Base-by-base conservation (phyloP, 2,113 vertebrate genomes). In the Chinchilla lanigera region DNA sequence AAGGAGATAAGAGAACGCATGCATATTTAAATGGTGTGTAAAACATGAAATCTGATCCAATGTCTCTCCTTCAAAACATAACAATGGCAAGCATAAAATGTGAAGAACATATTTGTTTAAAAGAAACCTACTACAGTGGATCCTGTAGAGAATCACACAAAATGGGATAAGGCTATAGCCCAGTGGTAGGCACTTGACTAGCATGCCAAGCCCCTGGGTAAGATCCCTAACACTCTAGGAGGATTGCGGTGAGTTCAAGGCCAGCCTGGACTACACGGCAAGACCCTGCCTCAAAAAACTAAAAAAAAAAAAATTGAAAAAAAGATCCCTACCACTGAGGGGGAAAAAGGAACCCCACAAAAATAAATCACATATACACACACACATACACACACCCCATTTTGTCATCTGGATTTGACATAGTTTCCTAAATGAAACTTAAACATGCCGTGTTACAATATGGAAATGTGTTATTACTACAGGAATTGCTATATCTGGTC, bases 1-100 rank as follows among this genome's bases (percentile, higher is more conserved):
- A 71, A 90, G 30, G 41, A 90, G 38, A 89, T 67, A 89, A 7
- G 61, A 92, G 41, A 95, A 96, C n/a, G 5, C 13, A 61, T 83
- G 44, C 38, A 88, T 33, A 73, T 73, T 84, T 78, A 35, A 94
- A 85, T 19, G 88, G 30, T 89, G 47, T 35, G 69, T 82, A 1
- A 81, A 91, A 94, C 33, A 90, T 19, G 33, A 89, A 90, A 85
- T 30, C 73, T 52, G 50, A 94, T 85, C 63, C 41, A 89, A 96
- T 65, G 83, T 83, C 75, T 87, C 86, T 94, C 96, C 75, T 88
- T 56, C 92, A 82, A 94, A 85, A 94, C 35, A 33, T 54, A 96
- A 75, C 13, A 86, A 71, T 73, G 81, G 84, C 73, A 95, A 94
- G 63, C 80, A 9, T 85, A 94, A 87, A 96, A 90, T 19, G 33